Percentiles rank a stretch among this genome's conserved stretches.
Conservation (phyloP, 2,888 invertebrate species). For the Drosophila cracens region DNA sequence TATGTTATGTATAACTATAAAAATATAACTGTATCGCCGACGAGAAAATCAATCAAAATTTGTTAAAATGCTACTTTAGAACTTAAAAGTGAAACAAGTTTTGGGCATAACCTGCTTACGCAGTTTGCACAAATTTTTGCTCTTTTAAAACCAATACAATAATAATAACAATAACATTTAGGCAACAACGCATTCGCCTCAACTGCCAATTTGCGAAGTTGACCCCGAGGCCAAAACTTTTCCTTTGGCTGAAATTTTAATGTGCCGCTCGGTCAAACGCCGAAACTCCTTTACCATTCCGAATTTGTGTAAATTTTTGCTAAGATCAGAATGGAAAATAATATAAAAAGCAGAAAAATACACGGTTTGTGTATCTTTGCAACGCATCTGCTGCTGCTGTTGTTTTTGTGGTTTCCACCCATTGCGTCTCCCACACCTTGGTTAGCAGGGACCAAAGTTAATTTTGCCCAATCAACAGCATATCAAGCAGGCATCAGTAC, state of each 20-base stretch:
- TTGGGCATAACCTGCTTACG: slow-evolving; percentile 9
- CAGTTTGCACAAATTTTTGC: not conserved
- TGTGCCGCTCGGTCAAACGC: slow-evolving; percentile 47
- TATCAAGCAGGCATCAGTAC: slow-evolving; percentile 71
- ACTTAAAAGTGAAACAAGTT: slow-evolving; percentile 12
- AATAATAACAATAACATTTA: slow-evolving; percentile 59
- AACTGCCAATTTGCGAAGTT: slow-evolving; percentile 65
- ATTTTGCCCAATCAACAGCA: slow-evolving; percentile 78
- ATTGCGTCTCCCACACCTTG: slow-evolving; percentile 24
- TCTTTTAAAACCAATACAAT: slow-evolving; percentile 32
- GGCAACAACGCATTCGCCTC: slow-evolving; percentile 42
- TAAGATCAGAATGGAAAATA: slow-evolving; percentile 45
- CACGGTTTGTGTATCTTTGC: slow-evolving; percentile 48
- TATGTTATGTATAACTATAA: too few species aligned
- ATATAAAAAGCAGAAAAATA: slow-evolving; percentile 32
- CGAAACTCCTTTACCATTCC: slow-evolving; percentile 40
- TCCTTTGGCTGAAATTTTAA: slow-evolving; percentile 58
- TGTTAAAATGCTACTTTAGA: not conserved
- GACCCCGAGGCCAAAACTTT: slow-evolving; percentile 35
- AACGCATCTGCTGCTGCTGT: slow-evolving; percentile 40
- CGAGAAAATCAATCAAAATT: slow-evolving; percentile 20
- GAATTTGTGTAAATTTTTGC: slow-evolving; percentile 69
- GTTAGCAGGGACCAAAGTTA: slow-evolving; percentile 55
- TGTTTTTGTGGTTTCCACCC: slow-evolving; percentile 1
- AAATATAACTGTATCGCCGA: slow-evolving; percentile 22